Evolutionary conservation across 2,888 invertebrate genomes (phyloP).

Genomic region (Lithophane socia): DNA sequence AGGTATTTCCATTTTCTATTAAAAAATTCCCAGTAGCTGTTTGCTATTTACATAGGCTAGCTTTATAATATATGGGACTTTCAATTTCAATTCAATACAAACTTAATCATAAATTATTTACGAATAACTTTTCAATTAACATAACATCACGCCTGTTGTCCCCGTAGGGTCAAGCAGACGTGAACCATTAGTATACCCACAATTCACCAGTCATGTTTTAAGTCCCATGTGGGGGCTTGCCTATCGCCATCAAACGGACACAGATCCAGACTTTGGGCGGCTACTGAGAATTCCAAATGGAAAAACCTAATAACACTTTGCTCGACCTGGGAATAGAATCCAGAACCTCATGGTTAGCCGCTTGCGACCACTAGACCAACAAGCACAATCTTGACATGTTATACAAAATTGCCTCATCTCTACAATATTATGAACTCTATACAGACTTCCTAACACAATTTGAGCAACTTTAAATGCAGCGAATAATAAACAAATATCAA

Average conservation of each 20-base stretch:
- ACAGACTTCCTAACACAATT: conserved; percentile 8
- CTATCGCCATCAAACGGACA: too few species aligned
- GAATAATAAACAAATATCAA: conserved; percentile 26
- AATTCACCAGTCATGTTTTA: not conserved
- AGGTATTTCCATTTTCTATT: not conserved
- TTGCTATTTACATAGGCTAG: not conserved
- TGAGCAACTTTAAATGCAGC: conserved; percentile 7
- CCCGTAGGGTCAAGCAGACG: not conserved
- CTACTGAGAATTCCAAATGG: not conserved
- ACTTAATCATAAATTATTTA: too few species aligned
- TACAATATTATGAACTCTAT: not conserved
- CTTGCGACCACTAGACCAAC: not conserved
- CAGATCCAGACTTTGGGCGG: too few species aligned
- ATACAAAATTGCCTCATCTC: not conserved
- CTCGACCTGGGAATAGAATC: not conserved
- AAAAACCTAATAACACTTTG: not conserved
- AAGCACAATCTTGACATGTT: not conserved
- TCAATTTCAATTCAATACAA: not conserved
- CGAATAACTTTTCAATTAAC: too few species aligned
- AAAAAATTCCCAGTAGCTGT: not conserved
- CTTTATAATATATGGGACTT: not conserved
- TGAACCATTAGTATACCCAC: not conserved
- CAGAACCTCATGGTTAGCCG: not conserved
- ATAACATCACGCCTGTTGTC: not conserved
- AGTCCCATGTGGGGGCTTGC: not conserved